Conservation (phyloP, 2,888 invertebrate species). For the Apocheima hispidaria region DNA sequence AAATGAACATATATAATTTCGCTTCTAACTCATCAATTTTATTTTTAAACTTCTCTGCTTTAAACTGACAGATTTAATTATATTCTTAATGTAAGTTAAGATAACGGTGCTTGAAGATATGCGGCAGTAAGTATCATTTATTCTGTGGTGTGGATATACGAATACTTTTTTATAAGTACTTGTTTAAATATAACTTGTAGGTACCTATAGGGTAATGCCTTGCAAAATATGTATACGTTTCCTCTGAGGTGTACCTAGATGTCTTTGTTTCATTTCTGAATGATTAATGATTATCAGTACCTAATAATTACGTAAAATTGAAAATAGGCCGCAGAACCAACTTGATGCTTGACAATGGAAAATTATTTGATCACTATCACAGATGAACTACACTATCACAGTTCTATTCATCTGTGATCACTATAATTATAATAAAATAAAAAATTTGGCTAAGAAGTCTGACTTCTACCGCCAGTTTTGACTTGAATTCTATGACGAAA, state of each 20-base stretch:
- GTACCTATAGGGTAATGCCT: not conserved
- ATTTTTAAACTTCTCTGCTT: not conserved
- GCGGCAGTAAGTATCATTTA: not conserved
- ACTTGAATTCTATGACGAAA: too few relatives aligned
- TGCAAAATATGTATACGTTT: not conserved
- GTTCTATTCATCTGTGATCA: too few relatives aligned
- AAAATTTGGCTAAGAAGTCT: too few relatives aligned
- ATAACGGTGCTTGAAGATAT: conserved; percentile 1
- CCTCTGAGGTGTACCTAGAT: not conserved
- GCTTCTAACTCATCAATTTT: conserved; percentile 8
- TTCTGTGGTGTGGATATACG: too few relatives aligned
- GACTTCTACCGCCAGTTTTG: too few relatives aligned
- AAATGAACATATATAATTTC: not conserved
- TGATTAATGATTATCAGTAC: conserved; percentile 41
- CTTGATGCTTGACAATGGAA: conserved; percentile 12
- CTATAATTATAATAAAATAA: too few relatives aligned
- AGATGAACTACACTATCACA: too few relatives aligned
- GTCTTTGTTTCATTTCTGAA: conserved; percentile 5
- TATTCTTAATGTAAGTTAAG: conserved; percentile 11
- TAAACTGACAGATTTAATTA: conserved; percentile 19
- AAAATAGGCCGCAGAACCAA: not conserved
- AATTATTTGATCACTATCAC: too few relatives aligned
- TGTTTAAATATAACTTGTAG: not conserved
- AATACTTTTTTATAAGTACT: too few relatives aligned
- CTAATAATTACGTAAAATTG: conserved; percentile 1